Evolutionary conservation across 2,888 invertebrate genomes (phyloP).

Genomic region (Melanotus villosus): DNA sequence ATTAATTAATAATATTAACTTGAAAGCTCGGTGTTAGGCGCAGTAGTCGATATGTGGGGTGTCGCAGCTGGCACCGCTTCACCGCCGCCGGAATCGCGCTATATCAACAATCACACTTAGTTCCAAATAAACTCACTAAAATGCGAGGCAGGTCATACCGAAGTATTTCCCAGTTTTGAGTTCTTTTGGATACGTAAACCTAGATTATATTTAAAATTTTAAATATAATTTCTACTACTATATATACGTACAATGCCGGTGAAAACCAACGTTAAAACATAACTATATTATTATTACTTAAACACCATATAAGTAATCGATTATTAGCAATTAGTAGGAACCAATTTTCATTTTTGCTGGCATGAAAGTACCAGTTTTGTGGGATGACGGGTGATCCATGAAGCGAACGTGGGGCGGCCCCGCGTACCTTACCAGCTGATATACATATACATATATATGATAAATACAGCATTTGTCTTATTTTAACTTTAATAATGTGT

Average conservation of each 20-base stretch:
- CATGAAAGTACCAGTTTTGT: constrained; percentile 59
- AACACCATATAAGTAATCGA: constrained; percentile 67
- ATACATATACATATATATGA: constrained; percentile 69
- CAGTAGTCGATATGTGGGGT: constrained; percentile 42
- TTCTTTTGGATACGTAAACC: constrained; percentile 71
- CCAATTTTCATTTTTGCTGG: constrained; percentile 67
- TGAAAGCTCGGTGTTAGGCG: constrained; percentile 38
- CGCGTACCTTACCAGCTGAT: constrained; percentile 66
- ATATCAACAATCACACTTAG: constrained; percentile 81
- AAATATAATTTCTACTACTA: constrained; percentile 69
- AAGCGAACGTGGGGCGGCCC: constrained; percentile 58
- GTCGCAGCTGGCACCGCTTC: constrained; percentile 50
- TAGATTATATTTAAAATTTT: constrained; percentile 65
- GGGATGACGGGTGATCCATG: constrained; percentile 57
- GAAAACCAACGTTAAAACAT: constrained; percentile 68
- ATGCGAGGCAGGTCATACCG: constrained; percentile 78
- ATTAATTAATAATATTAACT: constrained; percentile 14
- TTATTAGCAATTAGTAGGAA: constrained; percentile 70
- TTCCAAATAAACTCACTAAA: constrained; percentile 84
- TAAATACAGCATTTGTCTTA: constrained; percentile 69
- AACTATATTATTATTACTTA: constrained; percentile 69
- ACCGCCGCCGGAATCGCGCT: constrained; percentile 57
- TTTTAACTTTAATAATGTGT: constrained; percentile 69
- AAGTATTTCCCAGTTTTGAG: constrained; percentile 70
- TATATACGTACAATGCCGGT: constrained; percentile 69